Base-by-base conservation (phyloP, 1,140 invertebrate genomes). In the Diabrotica undecimpunctata region DNA sequence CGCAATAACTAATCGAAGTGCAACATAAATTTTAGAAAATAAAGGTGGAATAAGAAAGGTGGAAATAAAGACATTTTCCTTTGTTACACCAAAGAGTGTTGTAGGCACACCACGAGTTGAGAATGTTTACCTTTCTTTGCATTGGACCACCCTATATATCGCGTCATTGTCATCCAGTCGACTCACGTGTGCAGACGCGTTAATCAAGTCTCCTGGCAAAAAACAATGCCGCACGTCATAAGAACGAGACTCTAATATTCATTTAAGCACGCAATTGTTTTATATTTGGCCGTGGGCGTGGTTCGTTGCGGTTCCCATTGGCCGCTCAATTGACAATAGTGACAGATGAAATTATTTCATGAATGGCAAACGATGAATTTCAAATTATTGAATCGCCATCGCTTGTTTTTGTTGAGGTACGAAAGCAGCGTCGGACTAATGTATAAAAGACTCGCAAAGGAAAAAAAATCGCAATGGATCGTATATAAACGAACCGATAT, bases 251-350 rank as follows among this genome's bases (percentile, higher is more conserved):
- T 60, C 58, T 60, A 60, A 60, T 60, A 60, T 60, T 60, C 58
- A 60, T 64, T 64, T 57, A 56, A 57, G 54, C 62, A 64, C 62
- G 62, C 62, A 56, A 64, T 64, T 64, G 62, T 64, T 64, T 64
- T 56, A 55, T 60, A 60, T 60, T 60, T 60, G 58, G 58, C n/a
- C 13, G 66, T 65, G 64, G 69, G 69, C 69, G 69, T 67, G 65
- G 51, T 54, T 11, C 12, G 37, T 14, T 25, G n/a, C 25, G 50
- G 50, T 62, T 46, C 55, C 38, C 64, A 70, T 70, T 70, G 65
- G 69, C 61, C 69, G 51, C 7, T 64, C 61, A 52, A 57, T 65
- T 70, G 66, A 70, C 63, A 66, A 69, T 66, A 63, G 62, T 70
- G 69, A 70, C 69, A 70, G 58, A 66, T 69, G 58, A 50, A 51